These are phyloP conservation scores for Drosophila sulfurigaster DNA, from an alignment of 1,140 invertebrate genomes.

Conservation along the genomic window DNA sequence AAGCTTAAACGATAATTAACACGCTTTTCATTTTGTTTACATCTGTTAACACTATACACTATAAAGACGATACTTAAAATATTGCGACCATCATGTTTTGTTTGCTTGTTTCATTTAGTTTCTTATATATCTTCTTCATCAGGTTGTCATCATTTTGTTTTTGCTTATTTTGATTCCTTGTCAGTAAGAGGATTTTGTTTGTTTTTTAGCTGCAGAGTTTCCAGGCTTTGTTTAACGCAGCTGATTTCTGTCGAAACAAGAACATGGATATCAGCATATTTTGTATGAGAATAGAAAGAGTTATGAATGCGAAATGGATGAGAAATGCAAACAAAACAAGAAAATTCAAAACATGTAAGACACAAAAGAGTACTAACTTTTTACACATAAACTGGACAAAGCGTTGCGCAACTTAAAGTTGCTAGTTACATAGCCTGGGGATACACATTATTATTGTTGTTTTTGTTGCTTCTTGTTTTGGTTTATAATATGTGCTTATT, in stretches of 20 bases:
- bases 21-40: slow-evolving; percentile 56
- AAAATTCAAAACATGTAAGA: slow-evolving; percentile 13
- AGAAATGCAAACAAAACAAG: slow-evolving; percentile 24
- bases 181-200: slow-evolving; percentile 14
- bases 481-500: slow-evolving; percentile 13
- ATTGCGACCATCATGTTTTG: slow-evolving; percentile 79
- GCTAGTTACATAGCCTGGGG: slow-evolving; percentile 51
- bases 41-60: slow-evolving; percentile 79
- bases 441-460: slow-evolving; percentile 39
- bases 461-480: slow-evolving; percentile 15
- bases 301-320: not conserved
- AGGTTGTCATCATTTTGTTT: slow-evolving; percentile 9
- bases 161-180: slow-evolving; percentile 17
- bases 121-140: slow-evolving; percentile 7
- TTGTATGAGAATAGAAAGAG: not conserved
- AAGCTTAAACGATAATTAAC: slow-evolving; percentile 73
- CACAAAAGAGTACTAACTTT: slow-evolving; percentile 67
- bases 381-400: slow-evolving; percentile 77
- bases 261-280: slow-evolving; percentile 5
- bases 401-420: slow-evolving; percentile 77
- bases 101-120: slow-evolving; percentile 65
- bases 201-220: slow-evolving; percentile 36
- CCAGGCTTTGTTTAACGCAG: slow-evolving; percentile 66
- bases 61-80: slow-evolving; percentile 78
- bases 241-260: slow-evolving; percentile 65